These are phyloP conservation scores for Semnopithecus entellus DNA, from an alignment of 2,113 vertebrate species.

Conservation along the genomic window DNA sequence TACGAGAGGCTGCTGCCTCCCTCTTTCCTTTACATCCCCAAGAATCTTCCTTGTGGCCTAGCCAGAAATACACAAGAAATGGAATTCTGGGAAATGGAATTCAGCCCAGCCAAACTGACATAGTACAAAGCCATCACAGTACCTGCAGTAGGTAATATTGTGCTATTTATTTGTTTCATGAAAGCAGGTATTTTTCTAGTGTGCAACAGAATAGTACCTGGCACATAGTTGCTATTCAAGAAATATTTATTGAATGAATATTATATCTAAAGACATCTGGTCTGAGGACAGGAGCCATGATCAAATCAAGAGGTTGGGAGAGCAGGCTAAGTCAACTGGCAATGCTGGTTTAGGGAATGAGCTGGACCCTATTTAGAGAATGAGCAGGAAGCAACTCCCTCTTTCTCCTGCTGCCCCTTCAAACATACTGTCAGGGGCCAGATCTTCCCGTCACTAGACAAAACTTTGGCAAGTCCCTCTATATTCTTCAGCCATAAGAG, in stretches of 20 bases:
- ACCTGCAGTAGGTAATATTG: neutral
- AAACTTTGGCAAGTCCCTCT: neutral
- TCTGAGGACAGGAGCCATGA: neutral
- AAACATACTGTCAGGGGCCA: neutral
- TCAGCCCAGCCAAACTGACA: neutral
- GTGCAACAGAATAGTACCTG: neutral
- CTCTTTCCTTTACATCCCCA: neutral
- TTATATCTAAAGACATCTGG: neutral
- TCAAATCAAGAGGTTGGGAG: neutral
- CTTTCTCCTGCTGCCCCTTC: neutral
- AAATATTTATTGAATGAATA: neutral
- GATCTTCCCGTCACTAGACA: neutral
- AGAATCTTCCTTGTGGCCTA: neutral
- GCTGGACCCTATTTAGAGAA: neutral
- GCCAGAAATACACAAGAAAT: neutral
- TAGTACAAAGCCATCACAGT: neutral
- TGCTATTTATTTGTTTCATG: neutral
- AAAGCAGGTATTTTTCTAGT: neutral
- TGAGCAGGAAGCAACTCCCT: neutral
- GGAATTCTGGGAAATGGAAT: neutral
- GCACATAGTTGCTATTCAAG: neutral
- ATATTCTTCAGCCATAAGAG: neutral
- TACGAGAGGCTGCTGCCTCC: neutral
- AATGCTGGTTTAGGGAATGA: neutral
- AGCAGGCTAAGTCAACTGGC: neutral